Percentiles rank a stretch among this genome's conserved stretches.
These are phyloP conservation scores for Lepidocyrtinus sp. DNA, from an alignment of 2,888 invertebrate genomes.

Conservation along the genomic window DNA sequence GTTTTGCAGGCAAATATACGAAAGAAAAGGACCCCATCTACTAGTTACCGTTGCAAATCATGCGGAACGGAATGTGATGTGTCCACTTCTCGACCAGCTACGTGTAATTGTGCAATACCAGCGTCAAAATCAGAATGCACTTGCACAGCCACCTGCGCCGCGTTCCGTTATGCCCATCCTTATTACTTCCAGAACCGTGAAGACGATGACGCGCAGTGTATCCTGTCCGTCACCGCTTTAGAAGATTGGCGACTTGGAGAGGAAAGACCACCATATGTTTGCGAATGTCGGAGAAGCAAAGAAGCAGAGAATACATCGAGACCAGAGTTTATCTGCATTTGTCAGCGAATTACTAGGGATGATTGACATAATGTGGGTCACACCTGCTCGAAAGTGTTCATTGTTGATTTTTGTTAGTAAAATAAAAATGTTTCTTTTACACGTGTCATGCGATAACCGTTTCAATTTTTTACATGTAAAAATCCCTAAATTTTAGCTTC, in stretches of 20 bases:
- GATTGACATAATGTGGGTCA: too few species aligned
- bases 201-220: conserved; percentile 56
- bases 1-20: too few species aligned
- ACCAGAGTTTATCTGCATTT: conserved; percentile 63
- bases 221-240: conserved; percentile 52
- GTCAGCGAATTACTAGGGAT: conserved; percentile 43
- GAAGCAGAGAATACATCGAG: conserved; percentile 47
- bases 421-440: too few species aligned
- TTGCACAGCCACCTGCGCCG: conserved; percentile 61
- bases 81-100: conserved; percentile 25
- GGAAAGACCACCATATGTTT: conserved; percentile 57
- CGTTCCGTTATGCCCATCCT: conserved; percentile 38
- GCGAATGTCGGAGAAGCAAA: conserved; percentile 60
- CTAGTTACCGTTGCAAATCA: conserved; percentile 46
- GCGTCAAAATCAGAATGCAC: conserved; percentile 57
- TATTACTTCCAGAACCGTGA: conserved; percentile 29
- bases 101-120: conserved; percentile 58
- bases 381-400: too few species aligned
- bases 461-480: too few species aligned
- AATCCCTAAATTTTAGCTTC: too few species aligned
- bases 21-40: conserved; percentile 20
- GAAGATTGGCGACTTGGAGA: conserved; percentile 54
- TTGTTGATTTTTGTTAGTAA: too few species aligned
- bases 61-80: conserved; percentile 57
- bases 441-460: too few species aligned